phyloP scores from a whole-genome alignment of 2,113 vertebrate genomes.

The Mastomys coucha region DNA sequence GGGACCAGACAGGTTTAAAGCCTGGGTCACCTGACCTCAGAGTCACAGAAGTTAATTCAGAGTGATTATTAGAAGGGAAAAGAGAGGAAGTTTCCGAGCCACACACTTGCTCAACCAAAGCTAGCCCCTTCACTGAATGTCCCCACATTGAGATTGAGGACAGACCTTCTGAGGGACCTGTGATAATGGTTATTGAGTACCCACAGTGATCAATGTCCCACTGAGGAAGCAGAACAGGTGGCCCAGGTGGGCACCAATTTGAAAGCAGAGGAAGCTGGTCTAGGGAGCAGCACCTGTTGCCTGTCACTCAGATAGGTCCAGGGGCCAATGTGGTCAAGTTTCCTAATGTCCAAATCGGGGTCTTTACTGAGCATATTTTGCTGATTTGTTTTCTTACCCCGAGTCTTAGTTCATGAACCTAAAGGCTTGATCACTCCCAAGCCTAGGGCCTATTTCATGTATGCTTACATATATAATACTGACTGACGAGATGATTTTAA shows the following conservation, averaged over 20 bases:
- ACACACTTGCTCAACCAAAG: background rate
- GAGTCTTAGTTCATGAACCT: background rate
- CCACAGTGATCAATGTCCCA: background rate
- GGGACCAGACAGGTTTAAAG: background rate
- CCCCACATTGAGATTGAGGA: background rate
- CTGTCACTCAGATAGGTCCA: background rate
- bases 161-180: background rate
- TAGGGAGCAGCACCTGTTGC: background rate
- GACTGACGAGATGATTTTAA: background rate
- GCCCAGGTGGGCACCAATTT: background rate
- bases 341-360: background rate
- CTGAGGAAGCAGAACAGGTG: background rate
- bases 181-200: too few relatives aligned
- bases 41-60: background rate
- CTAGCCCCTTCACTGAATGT: too few relatives aligned
- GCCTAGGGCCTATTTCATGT: background rate
- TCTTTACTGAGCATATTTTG: background rate
- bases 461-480: background rate
- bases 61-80: background rate
- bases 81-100: background rate
- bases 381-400: background rate
- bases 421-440: background rate
- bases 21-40: background rate
- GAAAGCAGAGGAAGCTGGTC: background rate
- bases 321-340: background rate